phyloP scores from a whole-genome alignment of 92 coral and sea anemone species.

The Epizoanthus fatuus region DNA sequence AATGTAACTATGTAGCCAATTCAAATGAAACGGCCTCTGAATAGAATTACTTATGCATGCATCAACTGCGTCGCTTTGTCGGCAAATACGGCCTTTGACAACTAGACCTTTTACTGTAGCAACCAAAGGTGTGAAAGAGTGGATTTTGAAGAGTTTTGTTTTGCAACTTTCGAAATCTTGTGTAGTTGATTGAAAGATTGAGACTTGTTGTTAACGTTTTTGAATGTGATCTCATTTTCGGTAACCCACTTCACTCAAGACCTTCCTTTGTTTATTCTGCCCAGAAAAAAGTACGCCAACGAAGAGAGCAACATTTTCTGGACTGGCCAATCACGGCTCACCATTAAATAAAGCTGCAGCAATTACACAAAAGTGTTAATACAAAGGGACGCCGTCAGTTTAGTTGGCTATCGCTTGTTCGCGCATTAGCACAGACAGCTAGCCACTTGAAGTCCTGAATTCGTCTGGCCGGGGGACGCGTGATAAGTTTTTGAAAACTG shows the following conservation, averaged over 20 bases:
- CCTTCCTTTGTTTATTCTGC: neutral
- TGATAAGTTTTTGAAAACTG: slow-evolving; percentile 27
- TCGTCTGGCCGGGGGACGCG: neutral
- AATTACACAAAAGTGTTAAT: slow-evolving; percentile 39
- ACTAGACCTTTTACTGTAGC: slow-evolving; percentile 29
- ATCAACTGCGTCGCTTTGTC: slow-evolving; percentile 45
- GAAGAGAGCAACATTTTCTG: slow-evolving; percentile 44
- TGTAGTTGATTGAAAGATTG: neutral
- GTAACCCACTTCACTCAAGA: neutral
- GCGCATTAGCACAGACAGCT: slow-evolving; percentile 38
- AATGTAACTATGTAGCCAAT: slow-evolving; percentile 83
- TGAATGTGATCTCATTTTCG: neutral
- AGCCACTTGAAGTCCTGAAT: slow-evolving; percentile 30
- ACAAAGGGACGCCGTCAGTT: slow-evolving; percentile 40
- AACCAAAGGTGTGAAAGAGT: slow-evolving; percentile 41
- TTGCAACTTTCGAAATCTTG: slow-evolving; percentile 23
- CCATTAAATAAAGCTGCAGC: slow-evolving; percentile 31
- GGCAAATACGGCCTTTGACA: slow-evolving; percentile 33
- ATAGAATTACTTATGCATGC: slow-evolving; percentile 38
- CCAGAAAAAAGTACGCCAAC: neutral
- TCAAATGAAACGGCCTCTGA: slow-evolving; percentile 47
- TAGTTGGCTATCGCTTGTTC: slow-evolving; percentile 34
- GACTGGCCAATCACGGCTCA: slow-evolving; percentile 36
- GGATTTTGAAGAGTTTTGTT: slow-evolving; percentile 23
- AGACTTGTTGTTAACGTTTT: neutral